phyloP scores from a whole-genome alignment of 2,113 vertebrate species.

The Globicephala melas region DNA sequence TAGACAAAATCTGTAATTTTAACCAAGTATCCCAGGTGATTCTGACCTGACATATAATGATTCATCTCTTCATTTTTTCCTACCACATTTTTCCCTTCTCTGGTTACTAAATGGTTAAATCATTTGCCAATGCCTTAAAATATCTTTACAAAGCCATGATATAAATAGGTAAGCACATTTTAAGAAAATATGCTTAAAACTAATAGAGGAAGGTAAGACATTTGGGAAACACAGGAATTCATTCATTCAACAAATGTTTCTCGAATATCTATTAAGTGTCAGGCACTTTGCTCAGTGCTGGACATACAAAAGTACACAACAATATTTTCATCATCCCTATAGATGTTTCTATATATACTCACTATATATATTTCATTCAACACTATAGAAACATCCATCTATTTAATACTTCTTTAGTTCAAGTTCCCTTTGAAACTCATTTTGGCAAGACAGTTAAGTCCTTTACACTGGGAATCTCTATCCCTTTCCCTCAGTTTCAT shows the following conservation, averaged over 20 bases:
- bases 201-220: background rate
- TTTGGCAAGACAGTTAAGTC: background rate
- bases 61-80: background rate
- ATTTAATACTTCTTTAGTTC: conserved; percentile 22
- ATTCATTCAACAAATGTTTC: background rate
- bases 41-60: background rate
- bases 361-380: background rate
- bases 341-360: background rate
- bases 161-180: background rate
- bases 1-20: background rate
- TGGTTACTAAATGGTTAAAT: background rate
- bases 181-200: background rate
- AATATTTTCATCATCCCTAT: background rate
- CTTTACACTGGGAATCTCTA: background rate
- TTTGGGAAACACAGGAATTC: background rate
- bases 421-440: background rate
- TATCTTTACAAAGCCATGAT: background rate
- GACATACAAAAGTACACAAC: background rate
- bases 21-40: background rate
- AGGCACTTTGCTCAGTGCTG: background rate
- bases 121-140: background rate
- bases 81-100: background rate
- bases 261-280: background rate
- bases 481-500: background rate
- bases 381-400: background rate